Conservation (phyloP, 1,140 invertebrate genomes). For the Conopomorpha cramerella region DNA sequence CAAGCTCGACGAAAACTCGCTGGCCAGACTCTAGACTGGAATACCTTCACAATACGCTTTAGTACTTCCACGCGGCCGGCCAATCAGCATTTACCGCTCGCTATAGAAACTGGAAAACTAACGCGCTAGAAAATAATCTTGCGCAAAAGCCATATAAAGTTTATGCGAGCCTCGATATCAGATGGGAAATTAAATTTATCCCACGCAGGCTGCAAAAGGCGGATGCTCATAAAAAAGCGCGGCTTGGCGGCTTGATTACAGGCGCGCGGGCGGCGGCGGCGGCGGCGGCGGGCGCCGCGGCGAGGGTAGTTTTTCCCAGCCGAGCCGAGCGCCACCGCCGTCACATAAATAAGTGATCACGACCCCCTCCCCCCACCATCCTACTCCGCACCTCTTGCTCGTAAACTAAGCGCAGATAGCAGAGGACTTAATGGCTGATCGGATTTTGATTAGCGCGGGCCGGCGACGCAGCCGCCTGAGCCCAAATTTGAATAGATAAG, state of each 20-base stretch:
- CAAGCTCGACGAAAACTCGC: too few species aligned
- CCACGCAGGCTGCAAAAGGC: constrained; percentile 31
- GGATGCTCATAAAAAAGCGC: constrained; percentile 44
- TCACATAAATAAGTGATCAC: constrained; percentile 52
- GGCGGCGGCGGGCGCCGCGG: constrained; percentile 7
- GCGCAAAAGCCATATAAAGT: constrained; percentile 13
- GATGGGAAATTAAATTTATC: constrained; percentile 41
- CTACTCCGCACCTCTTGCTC: constrained; percentile 18
- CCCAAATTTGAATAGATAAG: constrained; percentile 59
- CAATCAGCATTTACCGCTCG: too few species aligned
- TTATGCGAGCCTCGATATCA: constrained; percentile 24
- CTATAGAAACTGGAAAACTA: too few species aligned
- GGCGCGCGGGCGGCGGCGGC: constrained; percentile 13
- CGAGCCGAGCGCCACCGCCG: constrained; percentile 8
- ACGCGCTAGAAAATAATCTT: too few species aligned
- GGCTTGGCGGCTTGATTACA: constrained; percentile 47
- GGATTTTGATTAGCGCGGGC: constrained; percentile 57
- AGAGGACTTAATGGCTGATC: constrained; percentile 58
- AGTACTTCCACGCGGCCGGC: too few species aligned
- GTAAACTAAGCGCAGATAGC: constrained; percentile 55
- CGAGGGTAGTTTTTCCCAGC: constrained; percentile 43
- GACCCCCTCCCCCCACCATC: constrained; percentile 8
- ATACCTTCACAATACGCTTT: too few species aligned
- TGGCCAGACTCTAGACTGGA: too few species aligned
- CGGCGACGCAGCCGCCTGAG: constrained; percentile 40